phyloP scores from a whole-genome alignment of 2,888 invertebrate genomes.

The Ophraella communa region DNA sequence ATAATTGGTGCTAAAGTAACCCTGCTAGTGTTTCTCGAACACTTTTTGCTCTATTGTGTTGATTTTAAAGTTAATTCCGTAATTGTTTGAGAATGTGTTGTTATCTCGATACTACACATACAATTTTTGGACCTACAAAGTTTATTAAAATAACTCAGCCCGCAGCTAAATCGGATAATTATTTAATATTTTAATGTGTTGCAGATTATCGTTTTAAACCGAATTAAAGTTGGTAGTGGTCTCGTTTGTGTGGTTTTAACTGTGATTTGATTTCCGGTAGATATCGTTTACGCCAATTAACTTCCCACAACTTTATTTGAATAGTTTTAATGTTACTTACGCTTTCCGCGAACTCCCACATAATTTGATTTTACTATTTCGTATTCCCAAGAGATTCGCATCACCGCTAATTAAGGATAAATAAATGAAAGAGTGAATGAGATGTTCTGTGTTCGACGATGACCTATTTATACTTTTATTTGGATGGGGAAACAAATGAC shows the following conservation, averaged over 20 bases:
- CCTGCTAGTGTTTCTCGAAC: constrained; percentile 6
- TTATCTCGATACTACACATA: background rate
- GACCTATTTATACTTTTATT: background rate
- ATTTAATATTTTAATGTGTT: no score
- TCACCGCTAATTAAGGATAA: background rate
- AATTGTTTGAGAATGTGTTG: background rate
- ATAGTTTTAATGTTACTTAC: background rate
- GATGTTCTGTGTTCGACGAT: background rate
- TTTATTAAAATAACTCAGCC: no score
- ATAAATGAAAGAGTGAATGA: background rate
- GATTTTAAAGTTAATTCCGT: constrained; percentile 2
- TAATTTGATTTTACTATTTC: background rate
- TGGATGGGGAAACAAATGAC: background rate
- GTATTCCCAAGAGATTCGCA: background rate
- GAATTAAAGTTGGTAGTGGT: background rate
- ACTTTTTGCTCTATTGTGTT: background rate
- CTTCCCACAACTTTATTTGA: background rate
- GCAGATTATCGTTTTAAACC: no score
- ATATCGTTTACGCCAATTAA: background rate
- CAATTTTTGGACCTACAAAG: no score
- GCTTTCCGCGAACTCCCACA: background rate
- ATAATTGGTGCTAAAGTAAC: constrained; percentile 36
- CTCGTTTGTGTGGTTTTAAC: background rate
- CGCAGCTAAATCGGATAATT: no score
- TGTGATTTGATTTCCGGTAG: background rate